Evolutionary conservation across 2,797 vertebrate genomes (phyloP), one percentile per base, ranked within the genome.

Genomic region (Florisuga fusca): DNA sequence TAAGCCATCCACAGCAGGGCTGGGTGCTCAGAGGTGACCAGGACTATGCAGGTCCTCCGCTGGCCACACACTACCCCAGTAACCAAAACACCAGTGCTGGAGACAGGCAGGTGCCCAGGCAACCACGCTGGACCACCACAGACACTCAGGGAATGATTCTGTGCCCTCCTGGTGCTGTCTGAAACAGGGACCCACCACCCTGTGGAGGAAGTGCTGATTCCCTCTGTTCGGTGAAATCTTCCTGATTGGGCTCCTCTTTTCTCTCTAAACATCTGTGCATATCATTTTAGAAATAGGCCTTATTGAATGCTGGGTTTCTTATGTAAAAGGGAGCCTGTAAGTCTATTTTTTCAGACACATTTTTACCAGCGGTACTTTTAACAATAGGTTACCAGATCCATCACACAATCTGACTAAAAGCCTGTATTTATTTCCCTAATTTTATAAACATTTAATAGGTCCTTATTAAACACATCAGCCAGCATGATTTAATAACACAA

Each of bases 401-500:
- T 97, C 92, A 97, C 96, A 97, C 97, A 97, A 98, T 98, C 96
- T 95, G 95, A 98, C 97, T 98, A 98, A 98, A 98, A 98, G 97
- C 97, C 97, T 51, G 41, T 98, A 98, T 98, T 98, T 98, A 98
- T 98, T 98, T 98, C 98, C 98, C 97, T 98, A 98, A 98, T 99
- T 98, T 98, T 98, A 98, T 98, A 98, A 98, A 98, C 98, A 98
- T 99, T 98, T 98, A 97, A 98, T 98, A 98, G 98, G 98, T 98
- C 98, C 98, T 97, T 98, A 98, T 99, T 99, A 98, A 98, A 98
- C 98, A 99, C 98, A 98, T 98, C 98, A 98, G 98, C 98, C 99
- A 99, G 99, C 98, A 98, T 98, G 98, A 99, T 99, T 99, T 98
- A 99, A 99, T 99, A 99, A 99, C 98, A 99, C 98, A 99, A 99